Conservation (phyloP, 1,140 invertebrate genomes). For the Drosophila arizonae region DNA sequence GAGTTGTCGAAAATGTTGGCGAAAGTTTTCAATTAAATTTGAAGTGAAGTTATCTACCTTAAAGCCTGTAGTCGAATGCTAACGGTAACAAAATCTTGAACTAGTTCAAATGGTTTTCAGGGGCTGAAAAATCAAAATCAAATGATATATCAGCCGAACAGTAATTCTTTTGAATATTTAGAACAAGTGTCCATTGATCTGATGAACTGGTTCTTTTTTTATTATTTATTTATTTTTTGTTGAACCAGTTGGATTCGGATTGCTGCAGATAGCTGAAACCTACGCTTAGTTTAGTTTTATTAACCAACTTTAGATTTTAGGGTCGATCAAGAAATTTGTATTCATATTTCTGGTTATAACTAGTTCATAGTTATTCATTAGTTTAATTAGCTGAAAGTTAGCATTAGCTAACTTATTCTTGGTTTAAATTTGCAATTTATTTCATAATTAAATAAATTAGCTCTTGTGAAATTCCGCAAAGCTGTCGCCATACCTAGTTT, state of each 20-base stretch:
- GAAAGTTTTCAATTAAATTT: not conserved
- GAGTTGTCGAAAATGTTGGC: not conserved
- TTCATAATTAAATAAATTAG: too few relatives aligned
- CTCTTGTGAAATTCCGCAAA: not conserved
- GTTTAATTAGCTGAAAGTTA: not conserved
- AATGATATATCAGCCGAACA: too few relatives aligned
- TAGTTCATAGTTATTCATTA: not conserved
- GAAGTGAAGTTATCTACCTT: too few relatives aligned
- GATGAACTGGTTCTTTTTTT: too few relatives aligned
- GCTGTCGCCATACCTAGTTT: not conserved
- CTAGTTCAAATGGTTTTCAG: not conserved
- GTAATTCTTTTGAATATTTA: too few relatives aligned
- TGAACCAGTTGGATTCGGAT: not conserved
- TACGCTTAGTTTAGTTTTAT: not conserved
- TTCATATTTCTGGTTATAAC: not conserved
- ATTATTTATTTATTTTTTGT: too few relatives aligned
- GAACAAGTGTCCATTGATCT: too few relatives aligned
- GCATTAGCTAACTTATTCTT: not conserved
- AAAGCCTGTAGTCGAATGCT: too few relatives aligned
- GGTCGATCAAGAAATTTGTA: not conserved
- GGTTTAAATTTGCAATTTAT: not conserved
- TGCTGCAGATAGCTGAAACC: not conserved
- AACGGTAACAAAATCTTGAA: not conserved
- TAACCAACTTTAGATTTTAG: not conserved
- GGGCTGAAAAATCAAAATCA: not conserved